Percentiles rank a stretch among this genome's conserved stretches.
Evolutionary conservation across 2,888 invertebrate species (phyloP).

Genomic region (Lamellibrachia columna): DNA sequence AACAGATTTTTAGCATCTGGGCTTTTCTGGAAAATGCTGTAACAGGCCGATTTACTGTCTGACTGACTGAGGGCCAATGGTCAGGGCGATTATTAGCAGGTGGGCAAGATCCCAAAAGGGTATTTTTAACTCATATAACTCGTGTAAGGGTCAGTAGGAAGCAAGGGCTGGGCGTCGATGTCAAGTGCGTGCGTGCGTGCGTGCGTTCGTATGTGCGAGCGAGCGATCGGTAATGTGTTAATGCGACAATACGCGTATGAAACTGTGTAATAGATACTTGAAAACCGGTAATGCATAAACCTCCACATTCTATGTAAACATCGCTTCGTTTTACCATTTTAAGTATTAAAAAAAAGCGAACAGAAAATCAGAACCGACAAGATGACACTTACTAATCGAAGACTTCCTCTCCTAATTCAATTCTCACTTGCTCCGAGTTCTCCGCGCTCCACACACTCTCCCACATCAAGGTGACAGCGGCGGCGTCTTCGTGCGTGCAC

Average conservation of each 20-base stretch:
- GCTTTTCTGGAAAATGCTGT: constrained; percentile 33
- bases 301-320: too few relatives aligned
- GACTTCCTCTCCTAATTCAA: constrained; percentile 30
- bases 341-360: neutral
- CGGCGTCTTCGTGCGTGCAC: constrained; percentile 33
- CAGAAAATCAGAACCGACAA: neutral
- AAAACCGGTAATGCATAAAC: too few relatives aligned
- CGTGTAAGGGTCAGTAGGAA: too few relatives aligned
- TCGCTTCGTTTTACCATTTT: too few relatives aligned
- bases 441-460: constrained; percentile 33
- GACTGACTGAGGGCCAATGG: neutral
- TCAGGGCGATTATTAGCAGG: neutral
- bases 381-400: constrained; percentile 34
- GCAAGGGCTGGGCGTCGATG: neutral
- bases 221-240: neutral
- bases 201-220: neutral
- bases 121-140: too few relatives aligned
- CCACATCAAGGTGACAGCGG: constrained; percentile 31
- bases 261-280: neutral
- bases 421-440: constrained; percentile 29
- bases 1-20: constrained; percentile 29
- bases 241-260: neutral
- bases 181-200: neutral
- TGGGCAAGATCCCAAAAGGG: neutral
- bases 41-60: neutral